Conservation (phyloP, 2,113 vertebrate genomes). For the Plestiodon gilberti region DNA sequence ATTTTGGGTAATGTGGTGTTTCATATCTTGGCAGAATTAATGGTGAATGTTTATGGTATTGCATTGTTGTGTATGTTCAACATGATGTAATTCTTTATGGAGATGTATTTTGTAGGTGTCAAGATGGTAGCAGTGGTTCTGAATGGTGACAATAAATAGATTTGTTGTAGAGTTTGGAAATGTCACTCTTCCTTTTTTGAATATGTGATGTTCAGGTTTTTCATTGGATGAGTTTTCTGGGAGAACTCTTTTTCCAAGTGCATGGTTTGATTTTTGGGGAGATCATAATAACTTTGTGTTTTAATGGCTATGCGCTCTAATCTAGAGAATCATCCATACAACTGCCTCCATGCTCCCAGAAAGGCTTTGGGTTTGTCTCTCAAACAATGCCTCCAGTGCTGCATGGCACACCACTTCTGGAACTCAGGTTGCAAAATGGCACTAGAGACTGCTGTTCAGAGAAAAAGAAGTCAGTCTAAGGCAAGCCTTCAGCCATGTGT, state of each 20-base stretch:
- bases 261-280: not conserved
- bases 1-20: not conserved
- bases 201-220: not conserved
- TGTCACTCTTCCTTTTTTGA: not conserved
- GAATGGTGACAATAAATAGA: not conserved
- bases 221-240: not conserved
- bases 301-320: not conserved
- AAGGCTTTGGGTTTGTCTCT: not conserved
- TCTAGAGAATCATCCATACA: not conserved
- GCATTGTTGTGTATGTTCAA: not conserved
- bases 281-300: not conserved
- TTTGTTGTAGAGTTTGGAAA: not conserved
- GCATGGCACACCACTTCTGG: not conserved
- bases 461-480: too few species aligned
- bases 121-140: not conserved
- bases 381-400: not conserved
- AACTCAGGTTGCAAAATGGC: not conserved
- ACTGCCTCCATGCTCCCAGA: not conserved
- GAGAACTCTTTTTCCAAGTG: not conserved
- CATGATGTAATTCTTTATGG: not conserved
- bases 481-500: not conserved
- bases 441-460: too few species aligned
- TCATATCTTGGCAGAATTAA: not conserved
- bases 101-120: not conserved
- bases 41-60: not conserved